Percentiles rank a stretch among this genome's conserved stretches.
Evolutionary conservation across 2,113 vertebrate genomes (phyloP).

Genomic region (Callocephalon fimbriatum): DNA sequence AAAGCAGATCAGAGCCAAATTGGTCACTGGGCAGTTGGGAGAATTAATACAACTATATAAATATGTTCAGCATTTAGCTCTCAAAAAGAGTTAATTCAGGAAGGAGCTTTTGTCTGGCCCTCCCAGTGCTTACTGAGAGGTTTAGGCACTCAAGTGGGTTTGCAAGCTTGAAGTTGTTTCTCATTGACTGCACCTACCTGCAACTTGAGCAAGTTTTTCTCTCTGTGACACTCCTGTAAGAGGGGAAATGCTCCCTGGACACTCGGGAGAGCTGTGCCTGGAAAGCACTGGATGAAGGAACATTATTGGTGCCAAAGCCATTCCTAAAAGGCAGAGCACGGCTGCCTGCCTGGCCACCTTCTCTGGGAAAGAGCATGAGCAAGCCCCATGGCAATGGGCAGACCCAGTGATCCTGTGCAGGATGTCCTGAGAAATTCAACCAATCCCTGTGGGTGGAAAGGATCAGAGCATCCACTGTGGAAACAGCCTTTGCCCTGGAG

Average conservation of each 20-base stretch:
- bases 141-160: not conserved
- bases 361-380: fast-evolving
- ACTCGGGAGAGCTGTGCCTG: not conserved
- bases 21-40: not conserved
- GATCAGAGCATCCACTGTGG: not conserved
- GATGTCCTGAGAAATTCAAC: not conserved
- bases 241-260: not conserved
- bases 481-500: not conserved
- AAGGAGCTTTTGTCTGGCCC: not conserved
- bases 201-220: not conserved
- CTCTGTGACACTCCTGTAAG: not conserved
- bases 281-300: not conserved
- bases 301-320: not conserved
- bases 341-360: not conserved
- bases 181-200: not conserved
- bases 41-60: not conserved
- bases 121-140: not conserved
- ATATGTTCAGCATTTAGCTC: not conserved
- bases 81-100: not conserved
- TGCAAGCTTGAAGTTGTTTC: not conserved
- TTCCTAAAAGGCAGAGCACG: not conserved
- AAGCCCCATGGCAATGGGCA: not conserved
- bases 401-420: fast-evolving
- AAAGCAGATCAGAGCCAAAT: not conserved
- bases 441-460: not conserved